phyloP scores from a whole-genome alignment of 2,113 vertebrate genomes.

The Cyphomyrus discorhynchus region DNA sequence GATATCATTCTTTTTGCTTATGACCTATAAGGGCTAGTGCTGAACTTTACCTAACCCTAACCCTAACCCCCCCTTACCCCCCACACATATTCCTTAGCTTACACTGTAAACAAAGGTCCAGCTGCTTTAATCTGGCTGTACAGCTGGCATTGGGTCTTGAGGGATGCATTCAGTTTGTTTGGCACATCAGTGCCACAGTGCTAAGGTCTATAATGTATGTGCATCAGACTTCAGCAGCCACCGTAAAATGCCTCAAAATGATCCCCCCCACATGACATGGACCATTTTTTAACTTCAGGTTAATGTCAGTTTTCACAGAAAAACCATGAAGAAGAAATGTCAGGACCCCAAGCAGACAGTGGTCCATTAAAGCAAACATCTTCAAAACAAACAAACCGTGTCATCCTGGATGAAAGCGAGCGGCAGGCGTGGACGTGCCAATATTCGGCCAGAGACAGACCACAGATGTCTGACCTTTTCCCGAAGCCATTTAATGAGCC shows the following conservation, averaged over 20 bases:
- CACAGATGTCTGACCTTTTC: conserved; percentile 49
- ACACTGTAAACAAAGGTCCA: neutral
- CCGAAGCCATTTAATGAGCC: conserved; percentile 24
- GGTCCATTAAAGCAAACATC: neutral
- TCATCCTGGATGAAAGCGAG: neutral
- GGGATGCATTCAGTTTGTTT: neutral
- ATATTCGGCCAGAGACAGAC: conserved; percentile 37
- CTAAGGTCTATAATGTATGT: no score
- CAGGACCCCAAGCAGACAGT: neutral
- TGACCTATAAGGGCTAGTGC: neutral
- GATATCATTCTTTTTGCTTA: neutral
- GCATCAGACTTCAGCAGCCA: neutral
- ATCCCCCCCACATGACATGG: neutral
- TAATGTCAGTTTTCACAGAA: neutral
- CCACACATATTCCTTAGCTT: neutral
- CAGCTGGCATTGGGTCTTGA: neutral
- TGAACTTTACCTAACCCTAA: neutral
- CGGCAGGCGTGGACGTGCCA: conserved; percentile 26
- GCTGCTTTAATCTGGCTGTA: neutral
- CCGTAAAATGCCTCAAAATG: neutral
- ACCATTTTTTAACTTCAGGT: neutral
- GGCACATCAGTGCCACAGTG: neutral
- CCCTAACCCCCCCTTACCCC: neutral
- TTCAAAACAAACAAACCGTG: conserved; percentile 11
- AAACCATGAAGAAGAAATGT: neutral